Evolutionary conservation across 2,797 vertebrate genomes (phyloP), one percentile per base, ranked within the genome.

Genomic region (Tinamus major): DNA sequence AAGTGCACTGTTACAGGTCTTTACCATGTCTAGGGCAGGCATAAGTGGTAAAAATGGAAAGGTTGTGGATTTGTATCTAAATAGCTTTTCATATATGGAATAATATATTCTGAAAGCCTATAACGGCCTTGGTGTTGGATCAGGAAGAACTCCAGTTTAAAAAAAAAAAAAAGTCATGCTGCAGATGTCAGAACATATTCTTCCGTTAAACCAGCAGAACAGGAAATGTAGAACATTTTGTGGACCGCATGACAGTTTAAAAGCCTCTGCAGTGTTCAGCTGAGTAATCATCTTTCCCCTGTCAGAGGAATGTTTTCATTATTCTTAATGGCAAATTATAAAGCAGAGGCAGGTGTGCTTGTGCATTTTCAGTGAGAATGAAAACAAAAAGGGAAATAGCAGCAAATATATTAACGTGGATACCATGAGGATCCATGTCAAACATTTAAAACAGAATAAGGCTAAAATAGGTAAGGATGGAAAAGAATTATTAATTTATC

Each of bases 51-150:
- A 79, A 58, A 87, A 89, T 15, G 48, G 64, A 53, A 92, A 79
- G 91, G 83, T 44, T 91, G 91, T 23, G 77, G 87, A 92, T 95
- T 93, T 95, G 81, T 87, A 94, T 7, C 77, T 90, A 93, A 94
- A 95, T 79, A 64, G 42, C 67, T 89, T 93, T 91, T 89, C 70
- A 81, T 85, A 91, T 88, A 93, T 74, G 70, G 89, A 84, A 33
- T 68, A 64, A 74, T 74, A 71, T 68, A 49, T 85, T 92, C 85
- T 68, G 56, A 85, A 65, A 90, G 77, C 79, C 67, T 79, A 48
- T 6, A 87, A 46, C 79, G 87, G 58, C 58, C 29, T 76, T 59
- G 59, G 49, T 24, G 87, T 94, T 75, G 74, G 87, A 77, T 87
- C 85, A 74, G 85, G 42, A 89, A 51, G 67, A 91, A 26, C 69